Evolutionary conservation across 2,888 invertebrate species (phyloP).

Genomic region (Orchesella flavescens): DNA sequence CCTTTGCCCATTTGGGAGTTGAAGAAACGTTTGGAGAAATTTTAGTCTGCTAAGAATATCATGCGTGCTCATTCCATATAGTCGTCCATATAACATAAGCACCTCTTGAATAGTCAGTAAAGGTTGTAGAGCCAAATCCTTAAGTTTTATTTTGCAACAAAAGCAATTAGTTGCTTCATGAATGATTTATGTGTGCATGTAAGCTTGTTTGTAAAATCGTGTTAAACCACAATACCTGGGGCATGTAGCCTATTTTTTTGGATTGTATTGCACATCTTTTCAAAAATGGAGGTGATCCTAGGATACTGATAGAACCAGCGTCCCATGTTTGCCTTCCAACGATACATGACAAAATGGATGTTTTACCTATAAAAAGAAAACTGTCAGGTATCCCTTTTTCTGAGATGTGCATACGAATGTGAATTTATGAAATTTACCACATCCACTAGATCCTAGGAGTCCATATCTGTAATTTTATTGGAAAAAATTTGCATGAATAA

Average conservation of each 20-base stretch:
- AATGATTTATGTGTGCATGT: background rate
- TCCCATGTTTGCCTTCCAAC: conserved; percentile 78
- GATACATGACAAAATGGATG: conserved; percentile 90
- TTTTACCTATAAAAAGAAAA: conserved; percentile 76
- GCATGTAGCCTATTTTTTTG: conserved; percentile 42
- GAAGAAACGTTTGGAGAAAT: conserved; percentile 44
- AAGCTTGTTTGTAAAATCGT: background rate
- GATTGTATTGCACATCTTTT: background rate
- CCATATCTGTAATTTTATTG: conserved; percentile 83
- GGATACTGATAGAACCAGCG: conserved; percentile 20
- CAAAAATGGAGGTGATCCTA: conserved; percentile 26
- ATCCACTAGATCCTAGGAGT: conserved; percentile 93
- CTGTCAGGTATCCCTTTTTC: no score
- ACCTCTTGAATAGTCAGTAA: conserved; percentile 26
- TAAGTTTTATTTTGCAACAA: background rate
- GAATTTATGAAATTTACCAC: conserved; percentile 77
- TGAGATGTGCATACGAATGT: no score
- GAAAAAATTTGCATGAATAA: background rate
- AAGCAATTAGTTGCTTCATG: background rate
- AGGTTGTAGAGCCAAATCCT: conserved; percentile 39
- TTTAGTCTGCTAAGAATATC: conserved; percentile 12
- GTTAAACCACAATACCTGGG: conserved; percentile 18
- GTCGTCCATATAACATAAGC: conserved; percentile 23
- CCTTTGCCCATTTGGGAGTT: conserved; percentile 29
- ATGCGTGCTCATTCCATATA: conserved; percentile 18